phyloP scores from a whole-genome alignment of 2,113 vertebrate genomes.

The Notarius lentiginosus region DNA sequence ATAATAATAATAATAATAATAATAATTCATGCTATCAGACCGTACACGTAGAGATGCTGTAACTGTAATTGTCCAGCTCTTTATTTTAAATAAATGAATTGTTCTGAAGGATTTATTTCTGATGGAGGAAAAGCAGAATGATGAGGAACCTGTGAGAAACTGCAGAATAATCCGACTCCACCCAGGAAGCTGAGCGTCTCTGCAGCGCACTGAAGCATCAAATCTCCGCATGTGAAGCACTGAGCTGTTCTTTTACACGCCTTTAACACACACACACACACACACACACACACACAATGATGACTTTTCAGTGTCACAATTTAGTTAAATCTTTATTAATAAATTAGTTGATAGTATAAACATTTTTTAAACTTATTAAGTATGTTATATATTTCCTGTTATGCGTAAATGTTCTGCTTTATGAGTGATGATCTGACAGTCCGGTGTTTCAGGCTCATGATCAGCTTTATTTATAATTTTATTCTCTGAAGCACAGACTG shows the following conservation, averaged over 20 bases:
- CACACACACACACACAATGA: not conserved
- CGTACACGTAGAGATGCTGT: no score
- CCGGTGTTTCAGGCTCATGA: not conserved
- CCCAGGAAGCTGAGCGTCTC: constrained; percentile 87
- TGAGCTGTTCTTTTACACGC: constrained; percentile 56
- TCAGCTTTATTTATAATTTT: not conserved
- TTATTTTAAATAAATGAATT: no score
- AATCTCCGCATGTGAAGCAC: constrained; percentile 78
- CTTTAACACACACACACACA: constrained; percentile 52
- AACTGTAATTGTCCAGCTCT: no score
- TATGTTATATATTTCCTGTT: not conserved
- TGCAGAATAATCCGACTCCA: constrained; percentile 90
- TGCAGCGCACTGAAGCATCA: constrained; percentile 79
- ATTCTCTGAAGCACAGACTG: not conserved
- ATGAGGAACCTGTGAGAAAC: constrained; percentile 84
- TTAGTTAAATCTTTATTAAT: not conserved
- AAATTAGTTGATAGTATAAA: not conserved
- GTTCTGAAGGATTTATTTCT: no score
- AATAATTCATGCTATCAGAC: not conserved
- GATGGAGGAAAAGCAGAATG: not conserved
- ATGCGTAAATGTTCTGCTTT: not conserved
- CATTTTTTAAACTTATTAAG: no score
- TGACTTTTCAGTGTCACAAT: no score
- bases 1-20: not conserved
- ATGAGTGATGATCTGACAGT: not conserved